Conservation (phyloP, 2,797 vertebrate species). For the Phyllotis vaccarum region DNA sequence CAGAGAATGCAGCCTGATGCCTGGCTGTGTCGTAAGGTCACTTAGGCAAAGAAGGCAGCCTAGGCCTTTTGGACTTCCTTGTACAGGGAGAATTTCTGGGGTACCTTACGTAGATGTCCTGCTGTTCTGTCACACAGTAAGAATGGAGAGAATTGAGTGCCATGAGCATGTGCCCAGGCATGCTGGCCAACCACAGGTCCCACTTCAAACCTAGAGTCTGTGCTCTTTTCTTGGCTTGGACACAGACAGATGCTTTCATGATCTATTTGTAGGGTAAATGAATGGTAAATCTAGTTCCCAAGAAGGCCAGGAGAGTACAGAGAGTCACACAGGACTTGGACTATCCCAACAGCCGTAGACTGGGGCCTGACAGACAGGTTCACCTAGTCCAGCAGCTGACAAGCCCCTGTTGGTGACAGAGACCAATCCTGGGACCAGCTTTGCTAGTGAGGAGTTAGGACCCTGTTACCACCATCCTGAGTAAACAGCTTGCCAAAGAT, state of each 20-base stretch:
- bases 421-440: background rate
- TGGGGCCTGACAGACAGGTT: background rate
- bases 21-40: background rate
- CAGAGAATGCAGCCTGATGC: background rate
- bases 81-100: background rate
- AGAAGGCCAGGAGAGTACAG: background rate
- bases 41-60: background rate
- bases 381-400: background rate
- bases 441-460: background rate
- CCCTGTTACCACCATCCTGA: background rate
- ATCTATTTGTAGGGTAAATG: background rate
- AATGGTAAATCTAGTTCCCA: background rate
- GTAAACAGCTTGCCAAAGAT: background rate
- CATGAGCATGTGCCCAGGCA: rapidly evolving
- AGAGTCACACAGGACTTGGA: background rate
- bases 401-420: too few relatives aligned
- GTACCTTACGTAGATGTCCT: rapidly evolving
- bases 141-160: background rate
- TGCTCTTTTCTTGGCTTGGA: rapidly evolving
- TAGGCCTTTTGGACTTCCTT: background rate
- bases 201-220: background rate
- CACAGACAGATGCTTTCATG: rapidly evolving
- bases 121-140: background rate
- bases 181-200: rapidly evolving
- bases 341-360: background rate